phyloP scores from a whole-genome alignment of 2,113 vertebrate genomes.

The Oostethus manadensis region DNA sequence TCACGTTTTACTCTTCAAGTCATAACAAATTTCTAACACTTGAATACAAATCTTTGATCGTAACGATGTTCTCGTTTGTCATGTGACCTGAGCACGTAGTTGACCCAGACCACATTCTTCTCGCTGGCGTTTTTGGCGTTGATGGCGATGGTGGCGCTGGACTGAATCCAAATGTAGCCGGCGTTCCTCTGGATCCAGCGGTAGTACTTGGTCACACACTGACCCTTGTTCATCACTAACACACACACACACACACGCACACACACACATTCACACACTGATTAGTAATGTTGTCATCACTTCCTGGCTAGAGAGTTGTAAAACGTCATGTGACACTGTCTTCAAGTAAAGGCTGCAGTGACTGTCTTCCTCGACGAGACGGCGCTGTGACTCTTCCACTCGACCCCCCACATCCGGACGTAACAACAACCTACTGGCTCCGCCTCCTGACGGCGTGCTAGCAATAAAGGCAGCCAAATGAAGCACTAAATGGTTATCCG shows the following conservation, averaged over 20 bases:
- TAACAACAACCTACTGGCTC: not conserved
- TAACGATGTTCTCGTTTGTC: too few species aligned
- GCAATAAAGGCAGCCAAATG: conserved; percentile 99
- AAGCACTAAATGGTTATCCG: conserved; percentile 99
- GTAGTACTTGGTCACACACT: conserved; percentile 97
- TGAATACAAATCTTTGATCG: too few species aligned
- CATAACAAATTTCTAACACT: too few species aligned
- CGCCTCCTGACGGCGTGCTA: conserved; percentile 72
- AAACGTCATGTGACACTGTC: not conserved
- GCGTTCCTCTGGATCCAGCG: conserved; percentile 98
- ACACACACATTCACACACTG: not conserved
- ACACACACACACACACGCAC: conserved; percentile 1
- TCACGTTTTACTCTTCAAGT: too few species aligned
- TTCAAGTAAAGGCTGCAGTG: conserved; percentile 12
- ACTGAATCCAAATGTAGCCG: conserved; percentile 99
- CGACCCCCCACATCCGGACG: too few species aligned
- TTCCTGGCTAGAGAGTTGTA: too few species aligned
- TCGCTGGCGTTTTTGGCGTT: conserved; percentile 96
- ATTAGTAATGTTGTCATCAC: not conserved
- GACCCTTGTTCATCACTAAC: conserved; percentile 96
- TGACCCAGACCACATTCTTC: conserved; percentile 99
- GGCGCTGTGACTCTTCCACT: conserved; percentile 76
- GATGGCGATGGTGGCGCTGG: conserved; percentile 92
- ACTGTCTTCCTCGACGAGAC: conserved; percentile 69
- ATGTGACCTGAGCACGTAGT: conserved; percentile 92